phyloP scores from a whole-genome alignment of 2,888 invertebrate species.

The Drosophila conformis region DNA sequence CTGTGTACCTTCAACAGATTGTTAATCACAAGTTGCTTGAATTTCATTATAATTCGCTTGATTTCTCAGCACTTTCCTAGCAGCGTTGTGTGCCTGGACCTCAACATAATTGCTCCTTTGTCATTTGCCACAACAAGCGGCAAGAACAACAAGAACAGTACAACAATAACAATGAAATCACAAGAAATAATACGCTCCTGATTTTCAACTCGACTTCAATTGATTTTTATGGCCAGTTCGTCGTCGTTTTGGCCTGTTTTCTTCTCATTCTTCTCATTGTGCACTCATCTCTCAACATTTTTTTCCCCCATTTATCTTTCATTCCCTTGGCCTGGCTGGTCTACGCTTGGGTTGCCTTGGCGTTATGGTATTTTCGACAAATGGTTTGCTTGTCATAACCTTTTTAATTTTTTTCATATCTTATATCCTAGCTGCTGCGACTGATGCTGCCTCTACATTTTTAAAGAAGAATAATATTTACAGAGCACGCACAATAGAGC shows the following conservation, averaged over 20 bases:
- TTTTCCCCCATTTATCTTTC: slow-evolving; percentile 58
- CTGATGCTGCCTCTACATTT: slow-evolving; percentile 52
- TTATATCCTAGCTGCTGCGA: slow-evolving; percentile 44
- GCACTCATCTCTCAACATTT: slow-evolving; percentile 35
- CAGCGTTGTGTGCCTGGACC: slow-evolving; percentile 31
- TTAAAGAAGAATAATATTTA: slow-evolving; percentile 79
- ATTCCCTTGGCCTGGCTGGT: slow-evolving; percentile 24
- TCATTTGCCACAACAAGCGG: slow-evolving; percentile 69
- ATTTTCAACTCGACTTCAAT: slow-evolving; percentile 78
- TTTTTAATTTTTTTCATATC: slow-evolving; percentile 60
- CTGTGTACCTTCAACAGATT: slow-evolving; percentile 44
- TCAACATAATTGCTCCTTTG: slow-evolving; percentile 74
- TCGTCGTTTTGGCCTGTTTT: slow-evolving; percentile 27
- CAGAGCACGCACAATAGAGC: slow-evolving; percentile 73
- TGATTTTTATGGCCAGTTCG: slow-evolving; percentile 66
- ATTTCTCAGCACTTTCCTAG: slow-evolving; percentile 58
- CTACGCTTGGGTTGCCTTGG: slow-evolving; percentile 24
- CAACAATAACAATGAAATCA: slow-evolving; percentile 21
- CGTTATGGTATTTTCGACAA: slow-evolving; percentile 64
- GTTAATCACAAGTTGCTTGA: slow-evolving; percentile 63
- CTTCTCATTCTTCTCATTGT: slow-evolving; percentile 35
- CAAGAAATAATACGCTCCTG: slow-evolving; percentile 68
- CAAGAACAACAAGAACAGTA: slow-evolving; percentile 22
- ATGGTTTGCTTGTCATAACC: slow-evolving; percentile 77
- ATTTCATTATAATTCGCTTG: slow-evolving; percentile 65